phyloP scores from a whole-genome alignment of 2,113 vertebrate species.

The Thinocorus orbignyianus region DNA sequence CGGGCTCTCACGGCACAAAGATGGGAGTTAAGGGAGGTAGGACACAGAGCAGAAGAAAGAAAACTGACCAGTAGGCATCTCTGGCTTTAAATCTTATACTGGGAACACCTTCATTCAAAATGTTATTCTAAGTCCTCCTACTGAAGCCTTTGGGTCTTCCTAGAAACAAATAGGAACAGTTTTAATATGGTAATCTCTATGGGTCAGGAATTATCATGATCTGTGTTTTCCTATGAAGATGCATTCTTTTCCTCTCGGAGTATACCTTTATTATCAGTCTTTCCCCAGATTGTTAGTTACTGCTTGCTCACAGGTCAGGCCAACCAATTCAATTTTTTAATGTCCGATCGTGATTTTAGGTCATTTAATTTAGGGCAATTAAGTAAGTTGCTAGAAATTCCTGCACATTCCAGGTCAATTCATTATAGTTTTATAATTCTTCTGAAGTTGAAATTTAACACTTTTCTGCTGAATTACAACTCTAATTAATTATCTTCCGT shows the following conservation, averaged over 20 bases:
- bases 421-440: slow-evolving; percentile 29
- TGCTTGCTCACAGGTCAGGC: background rate
- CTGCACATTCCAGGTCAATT: slow-evolving; percentile 7
- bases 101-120: background rate
- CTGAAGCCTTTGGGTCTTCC: background rate
- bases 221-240: background rate
- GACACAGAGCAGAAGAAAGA: background rate
- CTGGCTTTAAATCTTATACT: background rate
- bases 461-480: slow-evolving; percentile 46
- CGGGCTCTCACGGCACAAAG: background rate
- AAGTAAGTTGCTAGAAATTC: background rate
- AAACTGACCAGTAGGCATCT: background rate
- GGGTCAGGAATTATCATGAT: background rate
- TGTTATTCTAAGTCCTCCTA: background rate
- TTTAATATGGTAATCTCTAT: background rate
- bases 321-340: background rate
- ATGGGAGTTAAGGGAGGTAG: background rate
- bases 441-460: slow-evolving; percentile 56
- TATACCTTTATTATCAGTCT: background rate
- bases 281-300: background rate
- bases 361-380: slow-evolving; percentile 14
- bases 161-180: background rate
- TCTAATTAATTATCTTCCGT: slow-evolving; percentile 44
- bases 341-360: background rate
- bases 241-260: background rate